Percentiles rank a stretch among this genome's conserved stretches.
phyloP scores from a whole-genome alignment of 2,888 invertebrate species.

The Acanthacorydalis orientalis region DNA sequence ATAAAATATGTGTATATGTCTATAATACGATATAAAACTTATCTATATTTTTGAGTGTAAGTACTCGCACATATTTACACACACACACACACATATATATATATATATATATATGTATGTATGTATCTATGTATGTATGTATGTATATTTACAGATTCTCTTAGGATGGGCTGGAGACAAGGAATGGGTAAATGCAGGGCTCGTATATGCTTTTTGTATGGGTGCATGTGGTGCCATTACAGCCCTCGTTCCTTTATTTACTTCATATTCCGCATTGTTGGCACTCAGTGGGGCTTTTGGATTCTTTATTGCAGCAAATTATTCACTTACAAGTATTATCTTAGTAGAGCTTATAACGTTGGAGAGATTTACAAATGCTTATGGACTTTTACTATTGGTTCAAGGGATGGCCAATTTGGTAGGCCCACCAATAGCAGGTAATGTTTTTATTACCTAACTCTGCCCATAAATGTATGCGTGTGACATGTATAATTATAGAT shows the following conservation, averaged over 20 bases:
- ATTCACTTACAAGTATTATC: conserved; percentile 79
- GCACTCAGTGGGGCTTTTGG: conserved; percentile 66
- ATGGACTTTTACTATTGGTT: conserved; percentile 70
- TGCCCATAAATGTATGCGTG: too few species aligned
- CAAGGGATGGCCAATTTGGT: conserved; percentile 81
- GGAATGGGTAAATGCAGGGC: conserved; percentile 54
- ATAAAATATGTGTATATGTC: not conserved
- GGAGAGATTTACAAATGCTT: conserved; percentile 80
- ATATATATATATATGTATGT: too few species aligned
- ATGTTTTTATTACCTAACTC: conserved; percentile 12
- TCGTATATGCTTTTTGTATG: conserved; percentile 73
- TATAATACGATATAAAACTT: too few species aligned
- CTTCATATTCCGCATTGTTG: conserved; percentile 39
- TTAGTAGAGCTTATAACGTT: conserved; percentile 79
- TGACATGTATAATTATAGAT: too few species aligned
- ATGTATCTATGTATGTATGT: too few species aligned
- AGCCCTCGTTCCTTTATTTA: conserved; percentile 42
- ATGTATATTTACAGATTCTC: conserved; percentile 39
- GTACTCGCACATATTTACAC: too few species aligned
- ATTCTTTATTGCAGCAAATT: conserved; percentile 81
- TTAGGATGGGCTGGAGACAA: conserved; percentile 81
- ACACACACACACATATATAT: too few species aligned
- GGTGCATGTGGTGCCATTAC: conserved; percentile 50
- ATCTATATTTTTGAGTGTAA: too few species aligned
- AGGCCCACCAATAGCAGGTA: conserved; percentile 83